These are phyloP conservation scores for Xenentodon cancila DNA, from an alignment of 2,797 vertebrate genomes.

Conservation along the genomic window DNA sequence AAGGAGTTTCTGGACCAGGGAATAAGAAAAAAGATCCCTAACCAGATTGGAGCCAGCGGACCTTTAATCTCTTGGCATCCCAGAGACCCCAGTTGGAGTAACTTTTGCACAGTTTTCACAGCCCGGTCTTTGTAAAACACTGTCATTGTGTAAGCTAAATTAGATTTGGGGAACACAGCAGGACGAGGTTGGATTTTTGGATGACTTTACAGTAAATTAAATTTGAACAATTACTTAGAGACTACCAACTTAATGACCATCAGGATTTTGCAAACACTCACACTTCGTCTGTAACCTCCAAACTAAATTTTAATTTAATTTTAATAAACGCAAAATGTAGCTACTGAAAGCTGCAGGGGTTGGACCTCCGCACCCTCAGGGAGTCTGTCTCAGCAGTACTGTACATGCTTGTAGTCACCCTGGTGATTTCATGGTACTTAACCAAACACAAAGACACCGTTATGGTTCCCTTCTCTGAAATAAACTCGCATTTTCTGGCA, in stretches of 20 bases:
- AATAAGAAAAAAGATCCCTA: no score
- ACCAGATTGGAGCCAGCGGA: no score
- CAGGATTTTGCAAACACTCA: conserved; percentile 4
- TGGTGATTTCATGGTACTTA: conserved; percentile 78
- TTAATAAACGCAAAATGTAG: conserved; percentile 1
- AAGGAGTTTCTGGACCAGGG: no score
- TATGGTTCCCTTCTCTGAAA: conserved; percentile 61
- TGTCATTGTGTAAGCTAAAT: no score
- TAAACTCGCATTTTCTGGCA: conserved; percentile 48
- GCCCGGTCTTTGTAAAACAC: no score
- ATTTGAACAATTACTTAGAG: conserved; percentile 4
- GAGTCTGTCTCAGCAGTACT: conserved; percentile 29
- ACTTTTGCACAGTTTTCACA: no score
- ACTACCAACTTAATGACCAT: neutral
- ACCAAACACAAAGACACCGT: conserved; percentile 79
- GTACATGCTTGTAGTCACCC: conserved; percentile 66
- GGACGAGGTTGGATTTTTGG: no score
- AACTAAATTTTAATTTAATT: neutral
- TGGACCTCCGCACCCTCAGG: neutral
- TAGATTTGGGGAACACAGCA: no score
- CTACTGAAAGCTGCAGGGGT: conserved; percentile 4
- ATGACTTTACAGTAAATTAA: neutral
- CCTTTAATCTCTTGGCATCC: no score
- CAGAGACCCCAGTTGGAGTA: no score
- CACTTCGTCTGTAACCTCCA: conserved; percentile 7